Evolutionary conservation across 1,140 invertebrate species (phyloP).

Genomic region (Sesamia nonagrioides): DNA sequence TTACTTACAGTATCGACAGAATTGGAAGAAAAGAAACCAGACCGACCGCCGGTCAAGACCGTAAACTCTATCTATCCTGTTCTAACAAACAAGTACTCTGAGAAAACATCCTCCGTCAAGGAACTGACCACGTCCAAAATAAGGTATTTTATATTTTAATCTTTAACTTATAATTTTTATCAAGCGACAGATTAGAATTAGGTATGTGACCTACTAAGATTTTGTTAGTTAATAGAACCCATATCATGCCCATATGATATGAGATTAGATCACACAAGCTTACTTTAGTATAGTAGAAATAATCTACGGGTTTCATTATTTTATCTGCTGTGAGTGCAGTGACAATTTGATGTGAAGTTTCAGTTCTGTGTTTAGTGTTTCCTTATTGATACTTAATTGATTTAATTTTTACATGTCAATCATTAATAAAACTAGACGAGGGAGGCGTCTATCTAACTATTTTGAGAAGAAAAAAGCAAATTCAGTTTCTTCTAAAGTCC

Average conservation of each 20-base stretch:
- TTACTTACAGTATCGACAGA: slow-evolving; percentile 66
- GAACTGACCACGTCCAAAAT: slow-evolving; percentile 82
- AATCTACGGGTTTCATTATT: too few species aligned
- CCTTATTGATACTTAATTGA: too few species aligned
- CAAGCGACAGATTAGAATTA: neutral
- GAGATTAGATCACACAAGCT: neutral
- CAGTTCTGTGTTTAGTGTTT: too few species aligned
- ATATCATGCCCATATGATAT: too few species aligned
- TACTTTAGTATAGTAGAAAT: neutral
- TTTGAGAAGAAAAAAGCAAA: too few species aligned
- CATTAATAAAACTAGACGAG: too few species aligned
- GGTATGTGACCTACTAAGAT: neutral
- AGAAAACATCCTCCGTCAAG: slow-evolving; percentile 80
- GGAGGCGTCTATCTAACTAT: too few species aligned
- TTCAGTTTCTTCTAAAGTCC: too few species aligned
- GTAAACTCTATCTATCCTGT: slow-evolving; percentile 73
- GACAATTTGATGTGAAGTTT: too few species aligned
- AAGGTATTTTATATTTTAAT: slow-evolving; percentile 64
- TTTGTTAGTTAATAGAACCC: neutral
- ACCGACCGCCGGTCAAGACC: slow-evolving; percentile 71
- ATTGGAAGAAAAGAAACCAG: slow-evolving; percentile 78
- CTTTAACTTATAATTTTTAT: neutral
- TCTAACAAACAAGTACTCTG: slow-evolving; percentile 78
- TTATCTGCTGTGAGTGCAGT: too few species aligned
- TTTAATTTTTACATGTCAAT: too few species aligned